phyloP scores from a whole-genome alignment of 2,113 vertebrate species.

The Rhinogobius similis region DNA sequence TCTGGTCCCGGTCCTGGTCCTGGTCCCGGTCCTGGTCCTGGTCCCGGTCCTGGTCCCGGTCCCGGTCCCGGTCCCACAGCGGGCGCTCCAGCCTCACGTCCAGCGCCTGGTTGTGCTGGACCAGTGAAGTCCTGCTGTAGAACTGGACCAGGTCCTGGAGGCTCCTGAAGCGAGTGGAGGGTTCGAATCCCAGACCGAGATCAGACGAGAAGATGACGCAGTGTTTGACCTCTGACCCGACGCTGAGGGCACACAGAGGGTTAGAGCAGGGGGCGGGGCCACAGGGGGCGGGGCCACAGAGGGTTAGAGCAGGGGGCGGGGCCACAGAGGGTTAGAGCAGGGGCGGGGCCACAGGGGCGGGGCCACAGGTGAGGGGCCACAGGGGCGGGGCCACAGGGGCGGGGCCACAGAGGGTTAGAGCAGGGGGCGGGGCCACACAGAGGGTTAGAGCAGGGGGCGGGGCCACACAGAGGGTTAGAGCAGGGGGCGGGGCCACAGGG shows the following conservation, averaged over 20 bases:
- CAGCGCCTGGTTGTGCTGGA: slow-evolving; percentile 98
- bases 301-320: too few relatives aligned
- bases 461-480: too few relatives aligned
- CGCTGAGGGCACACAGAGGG: slow-evolving; percentile 73
- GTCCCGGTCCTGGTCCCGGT: background rate
- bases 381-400: too few relatives aligned
- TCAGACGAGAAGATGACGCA: slow-evolving; percentile 97
- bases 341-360: too few relatives aligned
- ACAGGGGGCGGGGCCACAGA: too few relatives aligned
- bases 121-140: slow-evolving; percentile 95
- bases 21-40: background rate
- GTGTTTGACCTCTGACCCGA: slow-evolving; percentile 95
- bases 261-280: too few relatives aligned
- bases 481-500: too few relatives aligned
- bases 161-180: slow-evolving; percentile 94
- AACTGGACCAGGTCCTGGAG: slow-evolving; percentile 97
- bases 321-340: too few relatives aligned
- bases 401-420: too few relatives aligned
- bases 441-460: too few relatives aligned
- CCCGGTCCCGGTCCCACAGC: slow-evolving; percentile 64
- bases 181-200: slow-evolving; percentile 94
- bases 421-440: too few relatives aligned
- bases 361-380: too few relatives aligned
- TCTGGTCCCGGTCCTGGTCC: background rate
- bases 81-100: slow-evolving; percentile 93